Evolutionary conservation across 2,888 invertebrate genomes (phyloP), one percentile per base, ranked within the genome.

Genomic region (Agrotis segetum): DNA sequence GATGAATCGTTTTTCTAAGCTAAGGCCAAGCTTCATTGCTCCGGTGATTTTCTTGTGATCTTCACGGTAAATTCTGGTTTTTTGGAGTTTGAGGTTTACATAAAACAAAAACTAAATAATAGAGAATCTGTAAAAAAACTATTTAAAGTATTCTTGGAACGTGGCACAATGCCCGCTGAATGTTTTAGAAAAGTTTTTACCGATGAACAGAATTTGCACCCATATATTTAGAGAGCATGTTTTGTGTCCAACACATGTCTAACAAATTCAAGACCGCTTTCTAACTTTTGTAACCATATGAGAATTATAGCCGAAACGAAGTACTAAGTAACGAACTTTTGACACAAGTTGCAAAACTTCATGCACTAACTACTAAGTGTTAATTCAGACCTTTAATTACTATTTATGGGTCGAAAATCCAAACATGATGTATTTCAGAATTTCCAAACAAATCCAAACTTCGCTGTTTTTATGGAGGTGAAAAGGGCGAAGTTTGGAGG

Each of bases 321-420:
- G 46, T 67, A 64, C 55, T 81, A 77, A 71, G 61, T 62, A 65
- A 65, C 53, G 62, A 79, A 82, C 65, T 82, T 79, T 60, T 2
- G 24, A 53, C 46, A 66, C 66, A 21, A 21, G 17, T 53, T 44
- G 50, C 46, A 24, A 64, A 67, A 81, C 47, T 72, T 81, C 4
- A 29, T 71, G 62, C 67, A 72, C 61, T 77, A 67, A 72, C 56
- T 71, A 44, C 62, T 47, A 66, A 47, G 55, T 68, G 50, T 49
- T 50, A 56, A 75, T 70, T 77, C 17, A 64, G 49, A 17, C 21
- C 19, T 53, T 40, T 77, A 77, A 79, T 82, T 63, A 63, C 82
- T 72, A 79, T 79, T 79, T 82, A 79, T 66, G 79, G 64, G 67
- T 16, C 49, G 6, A 71, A 60, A 66, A 79, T 53, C 19, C 40